phyloP scores from a whole-genome alignment of 2,113 vertebrate genomes.

The Crotalus viridis region DNA sequence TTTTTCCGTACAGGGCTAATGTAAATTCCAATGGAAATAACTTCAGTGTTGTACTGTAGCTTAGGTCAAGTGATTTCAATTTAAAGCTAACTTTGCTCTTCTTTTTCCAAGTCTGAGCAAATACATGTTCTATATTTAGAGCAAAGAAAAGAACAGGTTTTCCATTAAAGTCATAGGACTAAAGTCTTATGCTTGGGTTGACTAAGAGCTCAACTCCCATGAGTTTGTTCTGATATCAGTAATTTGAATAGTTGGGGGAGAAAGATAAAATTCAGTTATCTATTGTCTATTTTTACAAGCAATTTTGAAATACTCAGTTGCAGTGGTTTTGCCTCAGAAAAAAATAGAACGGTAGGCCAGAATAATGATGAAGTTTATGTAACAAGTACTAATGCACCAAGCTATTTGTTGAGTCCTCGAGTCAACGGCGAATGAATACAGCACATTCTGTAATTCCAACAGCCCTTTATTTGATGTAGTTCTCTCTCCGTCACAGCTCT shows the following conservation, averaged over 20 bases:
- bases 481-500: too few relatives aligned
- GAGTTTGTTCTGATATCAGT: not conserved
- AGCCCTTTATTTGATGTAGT: too few relatives aligned
- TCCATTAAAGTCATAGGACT: not conserved
- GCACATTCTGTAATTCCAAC: too few relatives aligned
- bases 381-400: not conserved
- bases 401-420: not conserved
- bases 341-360: not conserved
- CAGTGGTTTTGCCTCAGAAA: not conserved
- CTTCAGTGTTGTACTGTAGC: not conserved
- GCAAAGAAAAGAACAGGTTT: conserved; percentile 5
- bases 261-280: not conserved
- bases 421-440: too few relatives aligned
- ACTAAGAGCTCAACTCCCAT: not conserved
- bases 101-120: conserved; percentile 9
- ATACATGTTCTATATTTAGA: conserved; percentile 2
- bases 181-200: not conserved
- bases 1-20: not conserved
- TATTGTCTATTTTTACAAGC: not conserved
- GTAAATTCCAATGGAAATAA: not conserved
- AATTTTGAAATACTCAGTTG: not conserved
- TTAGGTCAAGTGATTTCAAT: not conserved
- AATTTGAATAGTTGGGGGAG: not conserved
- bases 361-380: not conserved
- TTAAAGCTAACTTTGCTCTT: not conserved